Percentiles rank a stretch among this genome's conserved stretches.
Evolutionary conservation across 1,140 invertebrate genomes (phyloP).

Genomic region (Trinorchestia longiramus): DNA sequence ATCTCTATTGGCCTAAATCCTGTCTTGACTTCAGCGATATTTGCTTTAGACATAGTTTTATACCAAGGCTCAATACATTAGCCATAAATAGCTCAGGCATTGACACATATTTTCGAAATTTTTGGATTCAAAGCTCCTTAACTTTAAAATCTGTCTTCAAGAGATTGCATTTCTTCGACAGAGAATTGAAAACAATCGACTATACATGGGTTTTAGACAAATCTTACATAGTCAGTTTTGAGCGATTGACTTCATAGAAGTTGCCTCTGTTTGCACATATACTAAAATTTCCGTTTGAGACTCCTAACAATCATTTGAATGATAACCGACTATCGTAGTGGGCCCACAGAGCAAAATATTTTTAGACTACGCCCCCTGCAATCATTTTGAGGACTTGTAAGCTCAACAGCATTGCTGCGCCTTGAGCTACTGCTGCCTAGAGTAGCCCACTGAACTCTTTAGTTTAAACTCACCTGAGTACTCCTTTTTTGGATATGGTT

Average conservation of each 20-base stretch:
- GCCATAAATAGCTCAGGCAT: background rate
- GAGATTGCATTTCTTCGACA: background rate
- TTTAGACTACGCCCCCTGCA: background rate
- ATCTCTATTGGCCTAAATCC: background rate
- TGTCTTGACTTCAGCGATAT: background rate
- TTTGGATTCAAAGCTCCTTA: background rate
- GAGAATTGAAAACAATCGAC: background rate
- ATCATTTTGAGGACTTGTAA: background rate
- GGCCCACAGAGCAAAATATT: background rate
- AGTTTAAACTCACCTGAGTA: background rate
- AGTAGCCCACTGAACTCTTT: background rate
- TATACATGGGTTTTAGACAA: background rate
- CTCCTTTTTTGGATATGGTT: constrained; percentile 12
- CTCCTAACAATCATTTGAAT: background rate
- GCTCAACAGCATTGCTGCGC: background rate
- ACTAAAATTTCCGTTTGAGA: background rate
- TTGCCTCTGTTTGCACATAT: background rate
- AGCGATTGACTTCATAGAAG: background rate
- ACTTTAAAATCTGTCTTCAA: background rate
- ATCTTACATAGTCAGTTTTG: background rate
- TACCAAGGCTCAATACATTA: background rate
- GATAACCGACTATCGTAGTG: background rate
- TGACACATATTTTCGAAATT: background rate
- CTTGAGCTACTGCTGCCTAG: background rate
- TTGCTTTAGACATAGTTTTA: background rate